Evolutionary conservation across 2,797 vertebrate genomes (phyloP).

Genomic region (Oreochromis mossambicus): DNA sequence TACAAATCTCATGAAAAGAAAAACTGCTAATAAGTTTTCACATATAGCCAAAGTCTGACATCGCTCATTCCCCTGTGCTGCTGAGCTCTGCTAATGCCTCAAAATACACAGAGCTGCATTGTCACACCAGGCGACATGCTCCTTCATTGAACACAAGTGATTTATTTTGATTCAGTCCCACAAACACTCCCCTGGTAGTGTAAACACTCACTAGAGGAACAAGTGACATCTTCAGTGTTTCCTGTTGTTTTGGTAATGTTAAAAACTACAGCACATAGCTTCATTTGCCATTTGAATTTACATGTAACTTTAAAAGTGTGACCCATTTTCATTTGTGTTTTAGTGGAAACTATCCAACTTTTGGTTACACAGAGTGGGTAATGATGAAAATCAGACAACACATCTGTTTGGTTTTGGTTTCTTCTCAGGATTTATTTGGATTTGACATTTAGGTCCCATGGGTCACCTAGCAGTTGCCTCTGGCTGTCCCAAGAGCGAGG

Average conservation of each 20-base stretch:
- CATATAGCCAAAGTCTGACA: not conserved
- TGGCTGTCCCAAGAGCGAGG: not conserved
- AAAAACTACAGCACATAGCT: not conserved
- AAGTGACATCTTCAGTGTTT: not conserved
- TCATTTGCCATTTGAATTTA: not conserved
- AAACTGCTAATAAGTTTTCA: not conserved
- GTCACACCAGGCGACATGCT: not conserved
- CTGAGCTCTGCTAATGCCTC: not conserved
- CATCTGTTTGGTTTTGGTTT: not conserved
- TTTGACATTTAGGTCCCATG: not conserved
- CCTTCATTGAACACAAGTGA: not conserved
- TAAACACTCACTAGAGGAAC: not conserved
- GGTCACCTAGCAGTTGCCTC: not conserved
- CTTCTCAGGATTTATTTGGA: fast-evolving
- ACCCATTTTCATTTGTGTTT: not conserved
- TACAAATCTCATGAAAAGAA: not conserved
- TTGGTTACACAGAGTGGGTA: not conserved
- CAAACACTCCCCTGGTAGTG: not conserved
- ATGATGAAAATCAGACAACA: not conserved
- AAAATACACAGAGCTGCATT: not conserved
- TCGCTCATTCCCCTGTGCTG: not conserved
- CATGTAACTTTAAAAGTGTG: not conserved
- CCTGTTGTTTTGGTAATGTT: not conserved
- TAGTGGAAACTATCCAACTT: not conserved
- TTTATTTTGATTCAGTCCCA: not conserved